Conservation (phyloP, 2,797 vertebrate genomes). For the Muscicapa comitata region DNA sequence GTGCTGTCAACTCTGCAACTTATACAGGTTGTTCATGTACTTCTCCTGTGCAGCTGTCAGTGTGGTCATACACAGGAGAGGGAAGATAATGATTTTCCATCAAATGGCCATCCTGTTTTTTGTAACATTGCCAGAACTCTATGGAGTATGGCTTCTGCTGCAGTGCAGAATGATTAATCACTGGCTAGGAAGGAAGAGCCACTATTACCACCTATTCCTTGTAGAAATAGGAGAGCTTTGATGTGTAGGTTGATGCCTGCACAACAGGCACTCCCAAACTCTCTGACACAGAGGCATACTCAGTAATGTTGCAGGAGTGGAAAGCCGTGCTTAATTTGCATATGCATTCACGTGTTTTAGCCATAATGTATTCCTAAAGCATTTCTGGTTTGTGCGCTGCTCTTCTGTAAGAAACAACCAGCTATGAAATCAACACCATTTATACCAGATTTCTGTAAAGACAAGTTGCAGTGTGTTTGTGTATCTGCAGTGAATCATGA, state of each 20-base stretch:
- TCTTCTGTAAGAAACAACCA: not conserved
- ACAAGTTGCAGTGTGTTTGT: not conserved
- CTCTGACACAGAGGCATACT: not conserved
- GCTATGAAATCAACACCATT: not conserved
- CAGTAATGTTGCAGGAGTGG: not conserved
- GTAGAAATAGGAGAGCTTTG: constrained; percentile 32
- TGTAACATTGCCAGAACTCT: constrained; percentile 1
- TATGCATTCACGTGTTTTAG: not conserved
- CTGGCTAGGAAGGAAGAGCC: not conserved
- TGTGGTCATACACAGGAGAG: constrained; percentile 18
- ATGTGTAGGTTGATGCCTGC: not conserved
- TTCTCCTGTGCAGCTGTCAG: constrained; percentile 13
- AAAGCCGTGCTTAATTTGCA: not conserved
- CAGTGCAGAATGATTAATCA: constrained; percentile 63
- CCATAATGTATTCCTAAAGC: not conserved
- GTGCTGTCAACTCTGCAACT: not conserved
- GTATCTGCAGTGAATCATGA: not conserved
- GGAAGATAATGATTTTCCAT: constrained; percentile 59
- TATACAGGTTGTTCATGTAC: constrained; percentile 25
- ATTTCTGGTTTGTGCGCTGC: not conserved
- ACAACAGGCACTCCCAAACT: not conserved
- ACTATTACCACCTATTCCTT: not conserved
- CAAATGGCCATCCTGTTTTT: constrained; percentile 39
- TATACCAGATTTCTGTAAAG: not conserved
- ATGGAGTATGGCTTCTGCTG: constrained; percentile 11